Evolutionary conservation across 2,113 vertebrate genomes (phyloP), one percentile per base, ranked within the genome.

Genomic region (Thermophis baileyi): DNA sequence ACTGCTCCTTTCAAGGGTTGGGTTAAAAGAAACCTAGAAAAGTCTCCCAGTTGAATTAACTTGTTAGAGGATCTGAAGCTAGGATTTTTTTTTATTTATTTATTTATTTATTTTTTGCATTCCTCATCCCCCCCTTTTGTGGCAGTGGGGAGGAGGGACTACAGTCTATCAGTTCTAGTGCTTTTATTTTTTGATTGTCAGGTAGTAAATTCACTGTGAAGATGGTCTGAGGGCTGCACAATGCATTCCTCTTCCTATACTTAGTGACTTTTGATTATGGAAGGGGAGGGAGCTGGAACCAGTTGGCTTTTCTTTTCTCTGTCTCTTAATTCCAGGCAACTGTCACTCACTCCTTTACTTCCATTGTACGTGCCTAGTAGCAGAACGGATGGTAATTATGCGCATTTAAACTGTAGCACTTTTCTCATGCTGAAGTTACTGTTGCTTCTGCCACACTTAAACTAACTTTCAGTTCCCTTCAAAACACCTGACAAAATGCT

Each of bases 161-260:
- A 14, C 49, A 0, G 16, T 35, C 92, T 93, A 89, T 63, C 20
- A 24, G 88, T 95, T 94, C 89, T 94, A 94, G n/a, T 54, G 25
- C 57, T 90, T 94, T 93, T 90, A 40, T 91, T 53, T 95, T 93
- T 93, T 94, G 91, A 93, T 88, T 92, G 89, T 88, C 91, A 93
- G 81, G 69, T 85, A 20, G 92, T 92, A 95, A 96, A 95, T 95
- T 93, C 92, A 92, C 92, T 93, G 20, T 92, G 93, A 93, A 93
- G 94, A 93, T 35, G 8, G 30, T 88, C 44, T 74, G 88, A 55
- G 51, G n/a, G 53, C 87, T 89, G 8, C 24, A 40, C 88, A 96
- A 94, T 40, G n/a, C 4, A 0, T 18, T 50, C 54, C n/a, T 57
- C 50, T 89, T 87, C 9, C 0, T 69, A 10, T 55, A 40, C 81